phyloP scores from a whole-genome alignment of 2,888 invertebrate genomes.

The Rhagium mordax region DNA sequence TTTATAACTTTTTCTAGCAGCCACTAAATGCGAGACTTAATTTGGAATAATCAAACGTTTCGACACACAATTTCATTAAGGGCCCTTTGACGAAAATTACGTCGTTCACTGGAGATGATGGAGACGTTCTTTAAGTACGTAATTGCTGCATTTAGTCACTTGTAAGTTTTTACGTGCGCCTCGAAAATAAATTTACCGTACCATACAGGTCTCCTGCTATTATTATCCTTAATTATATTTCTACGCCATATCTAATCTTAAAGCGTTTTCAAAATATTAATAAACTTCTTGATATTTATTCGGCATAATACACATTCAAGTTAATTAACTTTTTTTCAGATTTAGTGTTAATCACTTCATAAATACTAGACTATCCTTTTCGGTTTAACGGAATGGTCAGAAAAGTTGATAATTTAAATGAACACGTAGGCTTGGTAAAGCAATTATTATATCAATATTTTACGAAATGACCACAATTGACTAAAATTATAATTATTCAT shows the following conservation, averaged over 20 bases:
- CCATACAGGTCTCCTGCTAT: not conserved
- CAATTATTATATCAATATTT: constrained; percentile 27
- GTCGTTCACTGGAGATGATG: no score
- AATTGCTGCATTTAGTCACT: no score
- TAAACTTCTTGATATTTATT: constrained; percentile 14
- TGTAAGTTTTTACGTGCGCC: no score
- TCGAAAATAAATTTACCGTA: not conserved
- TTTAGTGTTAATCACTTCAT: constrained; percentile 24
- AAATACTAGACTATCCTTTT: constrained; percentile 25
- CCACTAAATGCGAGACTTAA: no score
- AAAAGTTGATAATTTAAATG: constrained; percentile 17
- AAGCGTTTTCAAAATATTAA: constrained; percentile 22
- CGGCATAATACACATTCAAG: constrained; percentile 9
- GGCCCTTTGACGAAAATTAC: no score
- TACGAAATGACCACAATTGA: constrained; percentile 25
- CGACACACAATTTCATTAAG: no score
- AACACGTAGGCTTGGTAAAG: constrained; percentile 28
- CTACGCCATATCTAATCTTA: constrained; percentile 22
- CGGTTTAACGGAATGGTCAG: not conserved
- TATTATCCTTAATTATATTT: constrained; percentile 16
- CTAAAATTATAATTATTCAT: constrained; percentile 23
- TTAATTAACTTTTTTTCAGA: constrained; percentile 25
- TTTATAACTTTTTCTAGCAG: no score
- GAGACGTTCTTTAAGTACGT: no score
- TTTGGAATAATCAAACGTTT: no score